Conservation (phyloP, 2,888 invertebrate species). For the Ectobius pallidus region DNA sequence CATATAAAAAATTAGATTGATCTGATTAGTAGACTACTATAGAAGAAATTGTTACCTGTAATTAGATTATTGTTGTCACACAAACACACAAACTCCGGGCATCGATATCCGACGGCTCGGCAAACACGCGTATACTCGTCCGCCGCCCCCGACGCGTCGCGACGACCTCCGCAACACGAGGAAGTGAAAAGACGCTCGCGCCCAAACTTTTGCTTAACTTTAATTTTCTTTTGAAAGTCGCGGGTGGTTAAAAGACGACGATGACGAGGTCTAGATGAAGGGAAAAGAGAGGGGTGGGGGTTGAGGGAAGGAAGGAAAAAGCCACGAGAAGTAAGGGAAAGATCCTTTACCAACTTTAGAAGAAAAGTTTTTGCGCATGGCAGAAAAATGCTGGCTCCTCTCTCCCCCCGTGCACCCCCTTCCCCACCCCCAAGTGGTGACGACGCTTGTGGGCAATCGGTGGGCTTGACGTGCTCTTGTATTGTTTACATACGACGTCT, state of each 20-base stretch:
- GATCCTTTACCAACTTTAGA: conserved; percentile 34
- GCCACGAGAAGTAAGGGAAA: conserved; percentile 29
- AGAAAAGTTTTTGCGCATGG: conserved; percentile 45
- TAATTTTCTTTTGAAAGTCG: conserved; percentile 31
- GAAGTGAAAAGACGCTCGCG: conserved; percentile 38
- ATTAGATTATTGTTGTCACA: too few relatives aligned
- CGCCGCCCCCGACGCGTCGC: conserved; percentile 23
- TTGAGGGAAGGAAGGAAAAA: background rate
- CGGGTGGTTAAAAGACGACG: conserved; percentile 8
- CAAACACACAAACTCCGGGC: background rate
- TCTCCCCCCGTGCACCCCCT: conserved; percentile 5
- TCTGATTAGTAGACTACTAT: too few relatives aligned
- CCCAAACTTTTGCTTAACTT: conserved; percentile 37
- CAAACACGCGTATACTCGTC: conserved; percentile 24
- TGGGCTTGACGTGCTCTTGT: conserved; percentile 6
- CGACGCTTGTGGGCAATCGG: background rate
- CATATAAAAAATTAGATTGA: too few relatives aligned
- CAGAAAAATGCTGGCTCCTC: conserved; percentile 42
- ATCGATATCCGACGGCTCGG: conserved; percentile 8
- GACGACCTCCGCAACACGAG: conserved; percentile 26
- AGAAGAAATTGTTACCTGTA: too few relatives aligned
- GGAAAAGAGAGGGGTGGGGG: background rate
- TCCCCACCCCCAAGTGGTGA: conserved; percentile 13
- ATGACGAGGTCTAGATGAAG: background rate
- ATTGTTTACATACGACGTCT: conserved; percentile 16